phyloP scores from a whole-genome alignment of 2,797 vertebrate species.

The Lates japonicus region DNA sequence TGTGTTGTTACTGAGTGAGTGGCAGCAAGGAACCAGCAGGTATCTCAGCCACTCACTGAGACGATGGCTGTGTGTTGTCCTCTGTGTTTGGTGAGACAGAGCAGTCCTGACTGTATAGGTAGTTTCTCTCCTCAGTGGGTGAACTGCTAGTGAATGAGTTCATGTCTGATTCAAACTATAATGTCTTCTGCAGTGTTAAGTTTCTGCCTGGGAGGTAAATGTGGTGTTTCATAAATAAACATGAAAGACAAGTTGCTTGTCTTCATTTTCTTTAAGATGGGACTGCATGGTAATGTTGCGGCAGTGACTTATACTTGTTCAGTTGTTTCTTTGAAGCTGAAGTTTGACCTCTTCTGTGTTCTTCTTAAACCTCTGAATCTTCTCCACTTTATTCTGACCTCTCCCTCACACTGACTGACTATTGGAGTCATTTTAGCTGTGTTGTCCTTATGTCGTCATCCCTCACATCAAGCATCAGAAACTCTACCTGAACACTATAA shows the following conservation, averaged over 20 bases:
- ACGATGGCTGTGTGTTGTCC: not conserved
- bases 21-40: not conserved
- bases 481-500: no score
- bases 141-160: slow-evolving; percentile 4
- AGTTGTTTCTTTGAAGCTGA: no score
- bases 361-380: no score
- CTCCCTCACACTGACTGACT: no score
- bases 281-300: not conserved
- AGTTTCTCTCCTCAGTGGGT: not conserved
- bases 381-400: no score
- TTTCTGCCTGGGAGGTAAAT: slow-evolving; percentile 32
- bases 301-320: no score
- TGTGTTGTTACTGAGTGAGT: not conserved
- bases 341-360: no score
- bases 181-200: slow-evolving; percentile 4
- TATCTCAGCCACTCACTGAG: slow-evolving; percentile 1
- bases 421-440: no score
- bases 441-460: no score
- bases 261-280: not conserved
- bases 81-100: not conserved
- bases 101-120: no score
- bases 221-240: slow-evolving; percentile 75
- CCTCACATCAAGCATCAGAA: no score
- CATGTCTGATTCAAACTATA: slow-evolving; percentile 21
- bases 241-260: slow-evolving; percentile 14